Conservation (phyloP, 2,888 invertebrate species). For the Escarpia spicata region DNA sequence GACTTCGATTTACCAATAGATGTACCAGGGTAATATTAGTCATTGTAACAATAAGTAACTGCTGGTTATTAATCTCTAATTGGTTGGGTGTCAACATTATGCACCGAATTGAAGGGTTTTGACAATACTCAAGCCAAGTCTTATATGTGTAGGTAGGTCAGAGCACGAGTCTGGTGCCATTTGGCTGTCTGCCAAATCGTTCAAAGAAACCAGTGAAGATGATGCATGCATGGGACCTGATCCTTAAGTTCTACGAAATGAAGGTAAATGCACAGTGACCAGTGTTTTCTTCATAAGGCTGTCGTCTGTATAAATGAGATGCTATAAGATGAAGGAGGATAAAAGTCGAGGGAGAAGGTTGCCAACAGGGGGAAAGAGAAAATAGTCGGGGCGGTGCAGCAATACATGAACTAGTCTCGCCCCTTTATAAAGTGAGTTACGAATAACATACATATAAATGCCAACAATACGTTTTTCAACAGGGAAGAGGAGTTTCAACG, state of each 20-base stretch:
- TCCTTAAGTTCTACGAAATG: constrained; percentile 91
- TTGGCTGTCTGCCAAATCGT: constrained; percentile 60
- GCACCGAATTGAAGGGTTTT: neutral
- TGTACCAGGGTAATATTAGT: no score
- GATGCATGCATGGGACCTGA: constrained; percentile 95
- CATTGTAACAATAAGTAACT: no score
- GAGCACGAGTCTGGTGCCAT: constrained; percentile 81
- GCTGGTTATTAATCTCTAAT: no score
- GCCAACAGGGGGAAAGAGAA: no score
- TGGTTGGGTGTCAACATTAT: neutral
- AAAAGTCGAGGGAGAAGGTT: no score
- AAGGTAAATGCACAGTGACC: constrained; percentile 69
- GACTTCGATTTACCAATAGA: no score
- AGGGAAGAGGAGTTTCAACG: neutral
- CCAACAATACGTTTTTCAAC: neutral
- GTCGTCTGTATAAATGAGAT: neutral
- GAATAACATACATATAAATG: no score
- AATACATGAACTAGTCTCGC: no score
- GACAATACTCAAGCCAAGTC: neutral
- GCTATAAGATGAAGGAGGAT: no score
- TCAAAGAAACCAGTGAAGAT: constrained; percentile 65
- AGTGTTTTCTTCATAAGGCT: neutral
- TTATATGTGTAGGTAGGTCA: constrained; percentile 67
- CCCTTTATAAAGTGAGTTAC: no score
- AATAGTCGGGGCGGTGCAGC: no score